phyloP scores from a whole-genome alignment of 2,113 vertebrate species.

The Smithornis capensis region DNA sequence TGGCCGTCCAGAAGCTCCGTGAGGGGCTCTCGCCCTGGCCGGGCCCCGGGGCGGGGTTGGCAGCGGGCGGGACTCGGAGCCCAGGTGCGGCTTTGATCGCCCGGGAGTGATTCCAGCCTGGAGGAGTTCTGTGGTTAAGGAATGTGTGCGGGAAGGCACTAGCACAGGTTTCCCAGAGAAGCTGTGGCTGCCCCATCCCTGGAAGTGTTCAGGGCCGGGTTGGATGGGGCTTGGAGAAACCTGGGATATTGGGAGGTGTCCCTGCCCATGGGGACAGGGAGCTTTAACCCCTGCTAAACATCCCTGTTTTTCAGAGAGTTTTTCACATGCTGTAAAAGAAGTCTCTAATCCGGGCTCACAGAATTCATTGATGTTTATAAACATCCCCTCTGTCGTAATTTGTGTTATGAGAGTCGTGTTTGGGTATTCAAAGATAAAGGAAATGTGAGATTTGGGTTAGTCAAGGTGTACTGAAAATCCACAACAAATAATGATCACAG shows the following conservation, averaged over 20 bases:
- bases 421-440: background rate
- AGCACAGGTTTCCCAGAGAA: background rate
- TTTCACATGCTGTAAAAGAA: background rate
- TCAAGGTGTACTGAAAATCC: background rate
- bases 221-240: background rate
- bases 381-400: background rate
- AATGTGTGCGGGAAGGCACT: background rate
- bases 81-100: too few species aligned
- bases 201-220: accelerated
- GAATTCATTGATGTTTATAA: background rate
- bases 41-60: background rate
- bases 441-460: background rate
- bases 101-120: too few species aligned
- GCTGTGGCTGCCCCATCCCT: background rate
- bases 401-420: background rate
- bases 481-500: background rate
- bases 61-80: too few species aligned
- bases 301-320: background rate
- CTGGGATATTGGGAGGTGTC: accelerated
- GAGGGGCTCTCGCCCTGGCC: constrained; percentile 19
- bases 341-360: background rate
- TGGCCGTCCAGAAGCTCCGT: constrained; percentile 61
- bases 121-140: too few species aligned
- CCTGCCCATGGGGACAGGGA: background rate
- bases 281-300: background rate